Base-by-base conservation (phyloP, 2,797 vertebrate species). In the Lagodon rhomboides region DNA sequence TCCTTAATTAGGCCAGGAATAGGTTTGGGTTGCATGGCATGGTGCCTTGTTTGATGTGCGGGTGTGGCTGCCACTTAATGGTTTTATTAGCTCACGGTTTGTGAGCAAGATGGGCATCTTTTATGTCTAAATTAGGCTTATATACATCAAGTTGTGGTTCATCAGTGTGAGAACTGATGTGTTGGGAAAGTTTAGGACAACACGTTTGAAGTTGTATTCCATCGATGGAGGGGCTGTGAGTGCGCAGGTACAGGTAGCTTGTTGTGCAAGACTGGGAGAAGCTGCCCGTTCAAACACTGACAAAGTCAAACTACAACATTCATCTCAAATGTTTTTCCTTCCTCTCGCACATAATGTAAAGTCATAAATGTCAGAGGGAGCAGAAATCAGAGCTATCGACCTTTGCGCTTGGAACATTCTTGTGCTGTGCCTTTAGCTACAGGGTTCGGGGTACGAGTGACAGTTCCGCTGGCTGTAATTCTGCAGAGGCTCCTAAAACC, bases 361-460 rank as follows among this genome's bases (percentile, higher is more conserved):
- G 90, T 89, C 82, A 86, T 85, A 86, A 92, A 89, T 76, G 86
- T 90, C 85, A 87, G 80, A 50, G 56, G 41, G 79, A 67, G 83
- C 76, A 89, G 91, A 93, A 91, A 92, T 92, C 82, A 89, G 79
- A 68, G 85, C 90, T 85, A 82, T 91, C 87, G 84, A 60, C 90
- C 88, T 95, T 95, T 92, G 93, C 95, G 87, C 87, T 82, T 56
- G 27, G 34, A 84, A 92, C 94, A 95, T 96, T 97, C 94, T 93
- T 96, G 88, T 73, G 83, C 75, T 85, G 91, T 83, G 83, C 70
- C 92, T 96, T 95, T 93, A 95, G 95, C 94, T 95, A 96, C 95
- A 81, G 2, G 47, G 22, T 90, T 91, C 91, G 85, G 89, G 84
- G 84, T 91, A 68, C 84, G 89, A 85, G 82, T 79, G 91, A 84